These are phyloP conservation scores for Pachliopta kotzebuea DNA, from an alignment of 2,888 invertebrate genomes.

Conservation along the genomic window DNA sequence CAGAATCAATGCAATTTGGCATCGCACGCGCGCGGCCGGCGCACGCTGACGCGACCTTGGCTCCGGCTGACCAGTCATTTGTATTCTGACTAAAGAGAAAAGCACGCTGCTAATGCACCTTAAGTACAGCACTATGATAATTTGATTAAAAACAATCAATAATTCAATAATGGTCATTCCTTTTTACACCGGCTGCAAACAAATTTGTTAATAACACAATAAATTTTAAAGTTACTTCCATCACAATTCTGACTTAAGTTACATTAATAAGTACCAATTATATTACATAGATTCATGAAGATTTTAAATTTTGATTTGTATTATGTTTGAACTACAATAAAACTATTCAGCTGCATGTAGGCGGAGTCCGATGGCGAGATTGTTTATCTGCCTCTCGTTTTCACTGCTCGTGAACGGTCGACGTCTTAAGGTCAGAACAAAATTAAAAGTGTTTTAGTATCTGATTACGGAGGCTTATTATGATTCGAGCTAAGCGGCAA, in stretches of 20 bases:
- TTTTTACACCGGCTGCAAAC: neutral
- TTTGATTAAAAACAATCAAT: neutral
- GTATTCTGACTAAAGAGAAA: conserved; percentile 13
- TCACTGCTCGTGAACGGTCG: conserved; percentile 71
- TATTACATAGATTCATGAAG: neutral
- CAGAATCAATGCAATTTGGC: conserved; percentile 30
- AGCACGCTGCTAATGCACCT: neutral
- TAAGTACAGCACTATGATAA: neutral
- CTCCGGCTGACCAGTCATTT: conserved; percentile 17
- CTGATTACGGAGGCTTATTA: conserved; percentile 73
- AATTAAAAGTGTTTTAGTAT: conserved; percentile 78
- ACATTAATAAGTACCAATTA: neutral
- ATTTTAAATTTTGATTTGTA: neutral
- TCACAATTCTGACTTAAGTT: neutral
- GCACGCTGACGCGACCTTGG: conserved; percentile 29
- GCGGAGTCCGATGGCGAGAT: conserved; percentile 64
- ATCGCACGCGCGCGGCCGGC: conserved; percentile 25
- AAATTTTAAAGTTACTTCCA: neutral
- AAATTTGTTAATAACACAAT: too few species aligned
- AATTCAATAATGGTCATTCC: neutral
- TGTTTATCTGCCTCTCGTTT: conserved; percentile 74
- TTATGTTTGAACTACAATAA: conserved; percentile 40
- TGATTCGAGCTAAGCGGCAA: conserved; percentile 49
- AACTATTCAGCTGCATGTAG: conserved; percentile 56
- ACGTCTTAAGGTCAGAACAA: conserved; percentile 70